Percentiles rank a stretch among this genome's conserved stretches.
Evolutionary conservation across 2,797 vertebrate genomes (phyloP).

Genomic region (Etheostoma perlongum): DNA sequence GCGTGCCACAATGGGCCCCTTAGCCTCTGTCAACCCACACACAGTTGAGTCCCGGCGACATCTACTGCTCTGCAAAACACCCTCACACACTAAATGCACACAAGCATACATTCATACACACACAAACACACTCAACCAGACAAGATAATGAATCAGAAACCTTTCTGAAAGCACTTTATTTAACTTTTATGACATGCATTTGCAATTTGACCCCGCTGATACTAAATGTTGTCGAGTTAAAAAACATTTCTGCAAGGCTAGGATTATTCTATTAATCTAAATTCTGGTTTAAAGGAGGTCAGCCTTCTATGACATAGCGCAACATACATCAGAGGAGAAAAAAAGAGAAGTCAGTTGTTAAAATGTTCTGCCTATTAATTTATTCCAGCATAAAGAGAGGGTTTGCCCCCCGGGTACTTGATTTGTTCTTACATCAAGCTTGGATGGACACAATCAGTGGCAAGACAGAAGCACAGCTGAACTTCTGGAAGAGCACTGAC

Average conservation of each 20-base stretch:
- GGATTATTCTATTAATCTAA: slow-evolving; percentile 44
- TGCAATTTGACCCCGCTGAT: slow-evolving; percentile 40
- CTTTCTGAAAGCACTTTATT: slow-evolving; percentile 62
- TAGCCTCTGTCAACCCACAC: slow-evolving; percentile 70
- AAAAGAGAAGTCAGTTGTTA: slow-evolving; percentile 24
- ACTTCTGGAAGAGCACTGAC: slow-evolving; percentile 46
- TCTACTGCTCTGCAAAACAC: slow-evolving; percentile 51
- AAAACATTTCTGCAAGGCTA: slow-evolving; percentile 13
- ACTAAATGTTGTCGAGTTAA: slow-evolving; percentile 18
- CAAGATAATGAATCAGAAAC: slow-evolving; percentile 63
- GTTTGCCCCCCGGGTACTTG: slow-evolving; percentile 54
- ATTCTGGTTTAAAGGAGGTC: slow-evolving; percentile 41
- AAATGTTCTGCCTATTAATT: slow-evolving; percentile 58
- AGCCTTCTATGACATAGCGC: slow-evolving; percentile 17
- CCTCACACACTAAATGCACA: slow-evolving; percentile 34
- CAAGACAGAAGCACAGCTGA: slow-evolving; percentile 69
- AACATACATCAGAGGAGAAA: slow-evolving; percentile 1
- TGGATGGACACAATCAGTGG: slow-evolving; percentile 73
- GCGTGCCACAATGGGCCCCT: slow-evolving; percentile 67
- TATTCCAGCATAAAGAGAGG: slow-evolving; percentile 67
- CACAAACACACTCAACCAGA: slow-evolving; percentile 34
- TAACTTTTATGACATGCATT: slow-evolving; percentile 63
- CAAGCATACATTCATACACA: slow-evolving; percentile 6
- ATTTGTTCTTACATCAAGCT: slow-evolving; percentile 77
- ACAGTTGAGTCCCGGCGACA: slow-evolving; percentile 71